These are phyloP conservation scores for Lissonota sp. DNA, from an alignment of 2,888 invertebrate species.

Conservation along the genomic window DNA sequence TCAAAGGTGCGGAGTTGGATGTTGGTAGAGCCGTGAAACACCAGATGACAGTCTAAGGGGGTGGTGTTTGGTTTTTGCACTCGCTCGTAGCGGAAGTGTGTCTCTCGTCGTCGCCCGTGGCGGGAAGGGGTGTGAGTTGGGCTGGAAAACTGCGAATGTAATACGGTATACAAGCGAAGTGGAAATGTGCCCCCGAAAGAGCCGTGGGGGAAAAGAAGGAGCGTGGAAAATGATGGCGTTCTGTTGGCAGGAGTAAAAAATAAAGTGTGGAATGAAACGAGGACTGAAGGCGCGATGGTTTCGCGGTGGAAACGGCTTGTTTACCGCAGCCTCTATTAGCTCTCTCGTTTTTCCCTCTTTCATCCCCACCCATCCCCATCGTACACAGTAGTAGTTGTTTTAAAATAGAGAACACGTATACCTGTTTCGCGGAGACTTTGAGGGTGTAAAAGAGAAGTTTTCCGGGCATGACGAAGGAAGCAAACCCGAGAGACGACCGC, in stretches of 20 bases:
- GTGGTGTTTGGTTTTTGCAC: constrained; percentile 22
- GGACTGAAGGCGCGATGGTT: constrained; percentile 68
- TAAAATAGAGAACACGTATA: no score
- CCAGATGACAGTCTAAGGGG: constrained; percentile 47
- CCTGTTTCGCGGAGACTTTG: no score
- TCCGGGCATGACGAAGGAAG: constrained; percentile 40
- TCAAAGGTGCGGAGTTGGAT: constrained; percentile 25
- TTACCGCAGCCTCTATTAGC: constrained; percentile 79
- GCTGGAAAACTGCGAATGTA: constrained; percentile 22
- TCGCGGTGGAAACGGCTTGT: constrained; percentile 76
- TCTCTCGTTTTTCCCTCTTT: constrained; percentile 60
- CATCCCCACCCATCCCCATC: background rate
- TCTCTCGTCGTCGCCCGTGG: constrained; percentile 30
- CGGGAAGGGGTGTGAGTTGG: no score
- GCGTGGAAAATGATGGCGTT: constrained; percentile 39
- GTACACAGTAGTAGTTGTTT: constrained; percentile 4
- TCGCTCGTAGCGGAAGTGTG: constrained; percentile 48
- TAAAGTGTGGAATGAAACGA: constrained; percentile 10
- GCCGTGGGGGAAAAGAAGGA: constrained; percentile 44
- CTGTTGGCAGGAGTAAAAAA: constrained; percentile 30
- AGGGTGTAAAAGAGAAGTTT: constrained; percentile 22
- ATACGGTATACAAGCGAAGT: constrained; percentile 40
- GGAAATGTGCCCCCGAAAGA: constrained; percentile 39
- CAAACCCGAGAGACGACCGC: background rate
- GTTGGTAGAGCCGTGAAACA: constrained; percentile 24